phyloP scores from a whole-genome alignment of 2,888 invertebrate species.

The Caenorhabditis becei region DNA sequence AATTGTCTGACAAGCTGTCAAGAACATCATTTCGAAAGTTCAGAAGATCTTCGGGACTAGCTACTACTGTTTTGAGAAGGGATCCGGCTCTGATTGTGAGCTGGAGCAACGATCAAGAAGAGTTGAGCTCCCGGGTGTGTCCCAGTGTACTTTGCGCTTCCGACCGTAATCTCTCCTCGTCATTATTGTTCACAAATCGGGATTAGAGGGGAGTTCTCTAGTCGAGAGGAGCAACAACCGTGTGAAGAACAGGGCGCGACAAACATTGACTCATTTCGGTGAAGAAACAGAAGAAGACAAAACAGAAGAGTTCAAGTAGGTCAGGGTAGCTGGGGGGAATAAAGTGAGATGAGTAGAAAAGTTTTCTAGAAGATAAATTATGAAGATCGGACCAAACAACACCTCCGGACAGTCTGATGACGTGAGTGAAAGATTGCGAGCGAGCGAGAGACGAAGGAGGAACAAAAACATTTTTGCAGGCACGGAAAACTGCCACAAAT shows the following conservation, averaged over 20 bases:
- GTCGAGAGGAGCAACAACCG: constrained; percentile 12
- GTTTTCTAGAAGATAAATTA: too few relatives aligned
- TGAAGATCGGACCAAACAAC: constrained; percentile 12
- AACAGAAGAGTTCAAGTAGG: not conserved
- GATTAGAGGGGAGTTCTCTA: constrained; percentile 29
- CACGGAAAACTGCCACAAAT: constrained; percentile 24
- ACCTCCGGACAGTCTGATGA: constrained; percentile 27
- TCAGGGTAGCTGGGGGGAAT: not conserved
- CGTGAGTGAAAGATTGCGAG: constrained; percentile 11
- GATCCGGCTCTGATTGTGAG: too few relatives aligned
- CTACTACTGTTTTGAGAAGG: not conserved
- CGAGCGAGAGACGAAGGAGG: not conserved
- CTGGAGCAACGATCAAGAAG: not conserved
- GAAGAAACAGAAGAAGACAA: constrained; percentile 1
- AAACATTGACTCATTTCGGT: constrained; percentile 50
- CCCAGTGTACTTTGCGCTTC: constrained; percentile 29
- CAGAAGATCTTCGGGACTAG: not conserved
- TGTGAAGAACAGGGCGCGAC: constrained; percentile 21
- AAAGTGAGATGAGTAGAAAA: too few relatives aligned
- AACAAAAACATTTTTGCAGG: constrained; percentile 27
- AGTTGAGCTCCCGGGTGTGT: not conserved
- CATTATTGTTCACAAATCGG: constrained; percentile 41
- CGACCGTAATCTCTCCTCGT: constrained; percentile 28
- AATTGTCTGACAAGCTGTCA: not conserved
- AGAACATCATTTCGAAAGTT: not conserved